phyloP scores from a whole-genome alignment of 2,113 vertebrate genomes.

The Melanostigma gelatinosum region DNA sequence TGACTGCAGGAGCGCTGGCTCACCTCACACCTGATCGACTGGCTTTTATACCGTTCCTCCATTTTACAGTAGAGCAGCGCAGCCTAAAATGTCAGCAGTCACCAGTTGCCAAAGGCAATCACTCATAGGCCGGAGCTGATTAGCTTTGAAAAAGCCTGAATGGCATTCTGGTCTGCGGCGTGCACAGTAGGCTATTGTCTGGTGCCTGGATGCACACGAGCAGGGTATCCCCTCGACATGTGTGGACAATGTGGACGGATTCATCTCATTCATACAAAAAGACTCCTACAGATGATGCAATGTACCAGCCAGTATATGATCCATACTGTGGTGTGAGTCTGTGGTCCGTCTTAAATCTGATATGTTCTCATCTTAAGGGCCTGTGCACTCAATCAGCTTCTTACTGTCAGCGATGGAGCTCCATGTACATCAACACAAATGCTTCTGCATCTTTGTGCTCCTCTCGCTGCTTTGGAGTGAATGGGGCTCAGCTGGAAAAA shows the following conservation, averaged over 20 bases:
- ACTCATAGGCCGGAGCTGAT: constrained; percentile 55
- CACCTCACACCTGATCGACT: constrained; percentile 46
- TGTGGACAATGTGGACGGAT: constrained; percentile 51
- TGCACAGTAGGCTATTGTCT: constrained; percentile 55
- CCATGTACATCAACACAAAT: neutral
- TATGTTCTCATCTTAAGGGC: neutral
- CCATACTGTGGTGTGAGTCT: neutral
- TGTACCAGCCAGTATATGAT: neutral
- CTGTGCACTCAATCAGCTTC: neutral
- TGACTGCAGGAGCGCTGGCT: constrained; percentile 66
- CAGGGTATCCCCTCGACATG: constrained; percentile 58
- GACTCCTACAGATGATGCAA: constrained; percentile 28
- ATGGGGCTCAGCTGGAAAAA: neutral
- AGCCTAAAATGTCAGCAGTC: constrained; percentile 58
- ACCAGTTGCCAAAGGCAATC: constrained; percentile 59
- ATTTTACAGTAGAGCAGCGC: constrained; percentile 36
- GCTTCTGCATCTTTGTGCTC: neutral
- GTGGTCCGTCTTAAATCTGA: too few relatives aligned
- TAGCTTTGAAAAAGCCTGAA: constrained; percentile 60
- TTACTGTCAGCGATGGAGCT: neutral
- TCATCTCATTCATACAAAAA: constrained; percentile 53
- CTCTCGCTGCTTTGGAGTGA: neutral
- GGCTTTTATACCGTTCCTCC: constrained; percentile 50
- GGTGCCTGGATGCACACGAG: constrained; percentile 38
- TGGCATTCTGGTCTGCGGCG: constrained; percentile 46